phyloP scores from a whole-genome alignment of 2,888 invertebrate genomes.

The Trilocha varians region DNA sequence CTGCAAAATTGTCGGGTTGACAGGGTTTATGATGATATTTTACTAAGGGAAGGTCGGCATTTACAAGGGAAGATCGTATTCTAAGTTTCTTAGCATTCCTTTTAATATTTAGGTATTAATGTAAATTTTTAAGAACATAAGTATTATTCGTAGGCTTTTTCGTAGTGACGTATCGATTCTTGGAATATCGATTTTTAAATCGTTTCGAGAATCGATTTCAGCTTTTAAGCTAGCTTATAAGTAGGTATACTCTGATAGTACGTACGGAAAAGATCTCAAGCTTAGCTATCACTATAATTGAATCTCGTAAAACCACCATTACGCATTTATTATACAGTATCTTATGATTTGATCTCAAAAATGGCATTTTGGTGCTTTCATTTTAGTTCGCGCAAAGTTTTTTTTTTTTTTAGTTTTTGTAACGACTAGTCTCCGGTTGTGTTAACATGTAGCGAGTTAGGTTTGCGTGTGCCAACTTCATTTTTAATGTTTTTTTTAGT shows the following conservation, averaged over 20 bases:
- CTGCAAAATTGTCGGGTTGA: slow-evolving; percentile 48
- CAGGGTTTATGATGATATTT: slow-evolving; percentile 51
- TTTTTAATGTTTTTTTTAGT: too few species aligned
- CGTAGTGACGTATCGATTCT: not conserved
- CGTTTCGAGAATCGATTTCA: not conserved
- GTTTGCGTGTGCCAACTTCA: too few species aligned
- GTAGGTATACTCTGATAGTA: not conserved
- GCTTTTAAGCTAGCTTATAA: not conserved
- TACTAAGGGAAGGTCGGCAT: slow-evolving; percentile 32
- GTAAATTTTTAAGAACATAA: not conserved
- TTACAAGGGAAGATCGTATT: slow-evolving; percentile 12
- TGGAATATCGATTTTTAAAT: too few species aligned
- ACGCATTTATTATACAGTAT: not conserved
- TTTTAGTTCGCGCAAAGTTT: not conserved
- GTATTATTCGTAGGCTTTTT: slow-evolving; percentile 4
- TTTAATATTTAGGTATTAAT: not conserved
- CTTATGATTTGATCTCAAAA: not conserved
- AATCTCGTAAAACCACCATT: not conserved
- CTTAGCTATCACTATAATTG: not conserved
- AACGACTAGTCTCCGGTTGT: too few species aligned
- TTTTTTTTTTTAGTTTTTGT: too few species aligned
- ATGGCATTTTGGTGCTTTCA: slow-evolving; percentile 1
- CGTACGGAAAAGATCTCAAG: slow-evolving; percentile 4
- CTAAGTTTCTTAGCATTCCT: not conserved
- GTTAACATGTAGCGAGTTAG: too few species aligned